phyloP scores from a whole-genome alignment of 2,113 vertebrate species.

The Callipepla californica region DNA sequence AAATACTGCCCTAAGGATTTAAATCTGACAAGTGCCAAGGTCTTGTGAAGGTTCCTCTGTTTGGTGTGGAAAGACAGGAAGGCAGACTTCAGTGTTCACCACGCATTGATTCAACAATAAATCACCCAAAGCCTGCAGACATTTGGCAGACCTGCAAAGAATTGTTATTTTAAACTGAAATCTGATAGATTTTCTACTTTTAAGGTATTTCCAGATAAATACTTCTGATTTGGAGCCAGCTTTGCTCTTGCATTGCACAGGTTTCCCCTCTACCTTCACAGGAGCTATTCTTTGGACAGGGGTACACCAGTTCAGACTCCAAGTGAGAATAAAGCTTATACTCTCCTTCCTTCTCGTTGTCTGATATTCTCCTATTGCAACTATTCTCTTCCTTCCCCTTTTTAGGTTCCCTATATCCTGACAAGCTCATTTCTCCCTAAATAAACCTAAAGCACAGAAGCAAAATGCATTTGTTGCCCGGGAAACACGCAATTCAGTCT shows the following conservation, averaged over 20 bases:
- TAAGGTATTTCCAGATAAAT: constrained; percentile 63
- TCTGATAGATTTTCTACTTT: constrained; percentile 65
- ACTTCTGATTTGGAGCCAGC: neutral
- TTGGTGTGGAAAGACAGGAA: constrained; percentile 22
- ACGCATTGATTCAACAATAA: constrained; percentile 34
- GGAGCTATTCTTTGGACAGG: neutral
- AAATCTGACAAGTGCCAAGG: constrained; percentile 70
- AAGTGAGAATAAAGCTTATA: neutral
- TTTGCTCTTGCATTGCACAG: neutral
- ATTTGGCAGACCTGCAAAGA: constrained; percentile 59
- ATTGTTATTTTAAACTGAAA: constrained; percentile 70
- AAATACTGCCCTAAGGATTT: constrained; percentile 75
- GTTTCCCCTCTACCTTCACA: constrained; percentile 3
- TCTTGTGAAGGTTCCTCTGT: constrained; percentile 66
- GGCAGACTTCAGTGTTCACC: constrained; percentile 1
- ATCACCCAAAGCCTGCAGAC: constrained; percentile 60
- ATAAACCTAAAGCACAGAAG: constrained; percentile 61
- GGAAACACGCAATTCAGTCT: constrained; percentile 40
- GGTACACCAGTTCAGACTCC: neutral
- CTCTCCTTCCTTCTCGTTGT: neutral
- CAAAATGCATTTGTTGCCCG: constrained; percentile 67
- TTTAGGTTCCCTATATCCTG: constrained; percentile 59
- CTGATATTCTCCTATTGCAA: constrained; percentile 35
- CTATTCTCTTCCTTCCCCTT: constrained; percentile 52
- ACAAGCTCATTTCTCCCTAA: constrained; percentile 38